Evolutionary conservation across 2,797 vertebrate species (phyloP).

Genomic region (Nothura maculosa): DNA sequence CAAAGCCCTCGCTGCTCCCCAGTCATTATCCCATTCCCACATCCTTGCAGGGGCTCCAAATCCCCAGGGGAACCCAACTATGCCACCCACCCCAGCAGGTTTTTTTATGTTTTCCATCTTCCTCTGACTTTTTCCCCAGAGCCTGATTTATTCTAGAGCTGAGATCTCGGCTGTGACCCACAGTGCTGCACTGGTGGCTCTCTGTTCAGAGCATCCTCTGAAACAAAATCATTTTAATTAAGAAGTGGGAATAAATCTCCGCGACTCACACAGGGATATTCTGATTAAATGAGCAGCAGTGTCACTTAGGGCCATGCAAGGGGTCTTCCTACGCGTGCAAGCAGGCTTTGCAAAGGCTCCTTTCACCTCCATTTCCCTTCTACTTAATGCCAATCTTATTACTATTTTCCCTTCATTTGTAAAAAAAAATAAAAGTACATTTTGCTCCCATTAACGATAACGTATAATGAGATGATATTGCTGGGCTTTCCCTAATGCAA

Average conservation of each 20-base stretch:
- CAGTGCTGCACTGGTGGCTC: neutral
- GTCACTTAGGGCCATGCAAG: fast-evolving
- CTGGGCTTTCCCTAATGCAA: neutral
- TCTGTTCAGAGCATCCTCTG: neutral
- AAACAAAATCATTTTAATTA: neutral
- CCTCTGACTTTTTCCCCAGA: slow-evolving; percentile 51
- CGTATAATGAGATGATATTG: neutral
- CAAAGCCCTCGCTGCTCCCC: neutral
- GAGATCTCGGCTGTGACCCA: slow-evolving; percentile 30
- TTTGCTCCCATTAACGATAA: neutral
- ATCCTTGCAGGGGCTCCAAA: neutral
- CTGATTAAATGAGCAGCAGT: neutral
- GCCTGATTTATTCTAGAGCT: neutral
- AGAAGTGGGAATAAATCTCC: neutral
- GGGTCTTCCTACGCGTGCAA: neutral
- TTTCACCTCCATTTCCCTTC: neutral
- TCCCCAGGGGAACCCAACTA: neutral
- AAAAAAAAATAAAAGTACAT: neutral
- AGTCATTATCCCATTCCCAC: neutral
- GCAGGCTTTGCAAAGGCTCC: fast-evolving
- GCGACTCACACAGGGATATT: neutral
- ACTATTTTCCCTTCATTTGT: neutral
- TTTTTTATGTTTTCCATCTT: neutral
- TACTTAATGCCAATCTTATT: neutral
- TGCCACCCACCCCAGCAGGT: neutral